phyloP scores from a whole-genome alignment of 2,888 invertebrate genomes.

The Dicranocentrus wangi region DNA sequence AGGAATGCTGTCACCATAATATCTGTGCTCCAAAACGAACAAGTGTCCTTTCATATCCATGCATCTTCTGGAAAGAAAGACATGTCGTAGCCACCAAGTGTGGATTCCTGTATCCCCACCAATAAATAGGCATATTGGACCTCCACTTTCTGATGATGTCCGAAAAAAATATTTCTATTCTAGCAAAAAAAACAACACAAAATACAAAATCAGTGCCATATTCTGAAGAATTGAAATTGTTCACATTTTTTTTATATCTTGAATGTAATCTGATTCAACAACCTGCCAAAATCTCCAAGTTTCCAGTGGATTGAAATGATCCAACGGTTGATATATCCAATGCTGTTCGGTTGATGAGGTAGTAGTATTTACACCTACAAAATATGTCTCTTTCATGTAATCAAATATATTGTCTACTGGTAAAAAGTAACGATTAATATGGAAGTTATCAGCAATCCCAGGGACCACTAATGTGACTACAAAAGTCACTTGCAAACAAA shows the following conservation, averaged over 20 bases:
- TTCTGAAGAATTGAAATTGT: neutral
- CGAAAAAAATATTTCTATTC: constrained; percentile 33
- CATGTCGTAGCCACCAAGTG: constrained; percentile 41
- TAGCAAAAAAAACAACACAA: neutral
- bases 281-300: constrained; percentile 42
- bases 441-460: neutral
- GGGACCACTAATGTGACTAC: neutral
- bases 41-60: constrained; percentile 24
- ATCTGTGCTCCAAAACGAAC: constrained; percentile 44
- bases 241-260: too few relatives aligned
- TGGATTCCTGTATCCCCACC: constrained; percentile 45
- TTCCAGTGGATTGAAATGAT: constrained; percentile 46
- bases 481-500: neutral
- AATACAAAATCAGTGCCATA: neutral
- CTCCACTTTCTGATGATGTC: neutral
- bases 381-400: constrained; percentile 15
- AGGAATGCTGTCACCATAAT: constrained; percentile 43
- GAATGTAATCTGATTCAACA: too few relatives aligned
- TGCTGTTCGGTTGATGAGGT: constrained; percentile 1
- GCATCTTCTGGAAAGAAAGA: constrained; percentile 21
- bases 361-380: neutral
- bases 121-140: constrained; percentile 44
- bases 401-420: constrained; percentile 45
- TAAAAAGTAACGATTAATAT: constrained; percentile 45
- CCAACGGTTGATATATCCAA: constrained; percentile 39